Conservation (phyloP, 2,113 vertebrate genomes). For the Kryptolebias marmoratus region DNA sequence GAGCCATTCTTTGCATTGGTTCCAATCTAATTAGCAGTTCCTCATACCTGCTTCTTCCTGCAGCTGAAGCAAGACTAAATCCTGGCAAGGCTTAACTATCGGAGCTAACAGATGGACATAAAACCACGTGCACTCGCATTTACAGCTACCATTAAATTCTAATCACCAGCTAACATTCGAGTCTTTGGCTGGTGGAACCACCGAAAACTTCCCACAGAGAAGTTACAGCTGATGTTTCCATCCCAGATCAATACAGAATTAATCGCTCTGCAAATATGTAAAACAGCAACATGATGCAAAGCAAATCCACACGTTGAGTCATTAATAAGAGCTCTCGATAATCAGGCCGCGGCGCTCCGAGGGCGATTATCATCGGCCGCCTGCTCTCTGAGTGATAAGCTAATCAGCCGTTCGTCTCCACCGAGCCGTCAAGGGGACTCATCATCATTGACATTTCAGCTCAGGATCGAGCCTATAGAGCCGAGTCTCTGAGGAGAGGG, state of each 20-base stretch:
- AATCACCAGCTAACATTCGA: neutral
- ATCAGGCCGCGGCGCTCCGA: constrained; percentile 57
- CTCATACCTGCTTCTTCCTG: no score
- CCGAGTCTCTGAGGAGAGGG: constrained; percentile 3
- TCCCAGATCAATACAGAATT: neutral
- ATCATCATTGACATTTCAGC: constrained; percentile 73
- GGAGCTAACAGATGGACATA: no score
- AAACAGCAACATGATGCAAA: constrained; percentile 28
- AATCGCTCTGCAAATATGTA: constrained; percentile 20
- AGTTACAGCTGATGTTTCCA: neutral
- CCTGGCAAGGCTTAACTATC: no score
- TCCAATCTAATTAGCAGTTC: no score
- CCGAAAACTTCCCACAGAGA: neutral
- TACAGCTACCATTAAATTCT: no score
- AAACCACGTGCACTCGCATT: no score
- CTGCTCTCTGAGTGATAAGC: constrained; percentile 73
- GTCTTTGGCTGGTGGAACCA: neutral
- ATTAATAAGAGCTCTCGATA: constrained; percentile 68
- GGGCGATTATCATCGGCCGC: constrained; percentile 67
- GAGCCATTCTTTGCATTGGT: no score
- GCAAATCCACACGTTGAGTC: constrained; percentile 43
- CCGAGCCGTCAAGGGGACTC: constrained; percentile 61
- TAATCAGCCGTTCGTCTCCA: constrained; percentile 67
- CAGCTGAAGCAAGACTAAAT: no score
- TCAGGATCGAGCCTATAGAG: constrained; percentile 45